Conservation (phyloP, 2,113 vertebrate genomes). For the Cryptomyrus ogoouensis region DNA sequence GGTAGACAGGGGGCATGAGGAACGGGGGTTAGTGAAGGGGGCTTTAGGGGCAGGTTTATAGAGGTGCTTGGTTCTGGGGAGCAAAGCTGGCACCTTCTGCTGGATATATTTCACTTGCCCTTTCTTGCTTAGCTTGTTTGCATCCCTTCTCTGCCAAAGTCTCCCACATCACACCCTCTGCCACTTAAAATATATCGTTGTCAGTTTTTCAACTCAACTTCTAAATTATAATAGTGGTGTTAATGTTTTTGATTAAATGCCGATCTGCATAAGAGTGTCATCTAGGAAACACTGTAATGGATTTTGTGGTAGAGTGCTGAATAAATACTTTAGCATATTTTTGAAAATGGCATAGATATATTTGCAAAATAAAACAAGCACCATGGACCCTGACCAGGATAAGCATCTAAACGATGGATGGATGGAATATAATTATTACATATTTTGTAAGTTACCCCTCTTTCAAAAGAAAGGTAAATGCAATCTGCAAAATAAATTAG, state of each 20-base stretch:
- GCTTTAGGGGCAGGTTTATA: not conserved
- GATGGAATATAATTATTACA: not conserved
- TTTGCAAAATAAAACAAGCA: not conserved
- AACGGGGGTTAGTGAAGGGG: not conserved
- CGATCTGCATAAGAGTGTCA: not conserved
- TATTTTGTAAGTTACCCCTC: not conserved
- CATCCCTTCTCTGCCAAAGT: not conserved
- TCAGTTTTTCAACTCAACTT: not conserved
- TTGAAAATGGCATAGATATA: not conserved
- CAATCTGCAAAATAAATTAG: not conserved
- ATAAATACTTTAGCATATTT: not conserved
- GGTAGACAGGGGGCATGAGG: slow-evolving; percentile 38
- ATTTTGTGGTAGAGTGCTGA: not conserved
- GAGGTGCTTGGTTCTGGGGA: slow-evolving; percentile 31
- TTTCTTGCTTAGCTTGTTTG: not conserved
- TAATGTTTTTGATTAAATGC: not conserved
- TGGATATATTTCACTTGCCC: slow-evolving; percentile 37
- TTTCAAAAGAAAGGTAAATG: not conserved
- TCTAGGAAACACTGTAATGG: not conserved
- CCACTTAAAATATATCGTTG: not conserved
- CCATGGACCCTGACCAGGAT: not conserved
- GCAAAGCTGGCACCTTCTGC: slow-evolving; percentile 52
- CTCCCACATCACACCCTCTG: not conserved
- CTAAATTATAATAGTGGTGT: not conserved
- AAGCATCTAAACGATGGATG: not conserved